phyloP scores from a whole-genome alignment of 2,888 invertebrate genomes.

The Empis stercorea region DNA sequence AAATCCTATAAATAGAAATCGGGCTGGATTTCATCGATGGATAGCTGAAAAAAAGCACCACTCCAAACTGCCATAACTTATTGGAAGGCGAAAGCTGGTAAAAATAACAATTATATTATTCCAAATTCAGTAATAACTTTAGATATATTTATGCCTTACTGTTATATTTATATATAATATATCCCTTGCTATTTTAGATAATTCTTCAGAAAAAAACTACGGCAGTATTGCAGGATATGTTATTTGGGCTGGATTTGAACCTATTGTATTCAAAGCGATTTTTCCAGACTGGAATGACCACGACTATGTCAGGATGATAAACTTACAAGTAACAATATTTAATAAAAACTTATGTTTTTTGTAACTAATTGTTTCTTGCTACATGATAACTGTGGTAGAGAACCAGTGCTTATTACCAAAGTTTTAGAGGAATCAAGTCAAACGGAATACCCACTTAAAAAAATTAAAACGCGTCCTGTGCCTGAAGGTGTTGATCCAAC shows the following conservation, averaged over 20 bases:
- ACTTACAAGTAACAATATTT: conserved; percentile 51
- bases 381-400: conserved; percentile 30
- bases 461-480: conserved; percentile 68
- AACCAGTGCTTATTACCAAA: conserved; percentile 24
- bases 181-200: conserved; percentile 8
- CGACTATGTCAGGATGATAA: conserved; percentile 63
- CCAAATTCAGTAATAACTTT: too few species aligned
- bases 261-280: conserved; percentile 65
- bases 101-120: background rate
- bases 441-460: conserved; percentile 61
- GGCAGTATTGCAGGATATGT: conserved; percentile 36
- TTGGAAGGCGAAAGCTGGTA: conserved; percentile 46
- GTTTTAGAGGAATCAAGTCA: conserved; percentile 56
- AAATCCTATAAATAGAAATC: conserved; percentile 41
- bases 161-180: too few species aligned
- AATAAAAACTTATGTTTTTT: background rate
- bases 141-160: too few species aligned
- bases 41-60: conserved; percentile 73
- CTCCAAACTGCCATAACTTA: conserved; percentile 74
- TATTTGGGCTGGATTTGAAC: conserved; percentile 84
- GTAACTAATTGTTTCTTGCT: background rate
- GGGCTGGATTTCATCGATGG: conserved; percentile 65
- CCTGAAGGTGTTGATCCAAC: conserved; percentile 89
- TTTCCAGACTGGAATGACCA: conserved; percentile 75
- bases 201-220: too few species aligned